Percentiles rank a stretch among this genome's conserved stretches.
Conservation (phyloP, 2,113 vertebrate species). For the Pollimyrus isidori region DNA sequence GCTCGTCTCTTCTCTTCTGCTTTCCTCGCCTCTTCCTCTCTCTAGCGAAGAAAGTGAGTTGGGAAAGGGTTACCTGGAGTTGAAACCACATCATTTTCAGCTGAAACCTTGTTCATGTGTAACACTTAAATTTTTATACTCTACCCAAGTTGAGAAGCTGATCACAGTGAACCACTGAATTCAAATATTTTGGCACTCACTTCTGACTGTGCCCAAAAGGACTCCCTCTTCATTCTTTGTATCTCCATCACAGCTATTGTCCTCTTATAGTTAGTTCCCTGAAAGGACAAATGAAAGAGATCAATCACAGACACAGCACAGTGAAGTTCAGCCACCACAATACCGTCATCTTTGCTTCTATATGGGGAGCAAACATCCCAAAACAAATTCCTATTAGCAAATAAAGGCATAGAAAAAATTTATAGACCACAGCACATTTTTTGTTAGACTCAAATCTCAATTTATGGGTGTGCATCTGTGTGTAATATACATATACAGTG, state of each 20-base stretch:
- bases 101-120: not conserved
- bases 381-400: not conserved
- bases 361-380: not conserved
- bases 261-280: slow-evolving; percentile 82
- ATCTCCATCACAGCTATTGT: slow-evolving; percentile 77
- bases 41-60: slow-evolving; percentile 41
- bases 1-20: slow-evolving; percentile 63
- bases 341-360: not conserved
- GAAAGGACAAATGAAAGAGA: not conserved
- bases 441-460: no score
- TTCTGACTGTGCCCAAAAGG: slow-evolving; percentile 79
- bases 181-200: slow-evolving; percentile 39
- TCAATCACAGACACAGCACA: not conserved
- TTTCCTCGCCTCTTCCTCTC: slow-evolving; percentile 69
- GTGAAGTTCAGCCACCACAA: not conserved
- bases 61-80: not conserved
- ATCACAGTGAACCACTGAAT: not conserved
- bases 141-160: not conserved
- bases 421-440: no score
- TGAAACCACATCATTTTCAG: not conserved
- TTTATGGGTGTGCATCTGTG: no score
- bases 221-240: slow-evolving; percentile 67
- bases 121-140: not conserved
- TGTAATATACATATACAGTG: no score
- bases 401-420: not conserved